Evolutionary conservation across 2,113 vertebrate genomes (phyloP), one percentile per base, ranked within the genome.

Genomic region (Balaenoptera acutorostrata): DNA sequence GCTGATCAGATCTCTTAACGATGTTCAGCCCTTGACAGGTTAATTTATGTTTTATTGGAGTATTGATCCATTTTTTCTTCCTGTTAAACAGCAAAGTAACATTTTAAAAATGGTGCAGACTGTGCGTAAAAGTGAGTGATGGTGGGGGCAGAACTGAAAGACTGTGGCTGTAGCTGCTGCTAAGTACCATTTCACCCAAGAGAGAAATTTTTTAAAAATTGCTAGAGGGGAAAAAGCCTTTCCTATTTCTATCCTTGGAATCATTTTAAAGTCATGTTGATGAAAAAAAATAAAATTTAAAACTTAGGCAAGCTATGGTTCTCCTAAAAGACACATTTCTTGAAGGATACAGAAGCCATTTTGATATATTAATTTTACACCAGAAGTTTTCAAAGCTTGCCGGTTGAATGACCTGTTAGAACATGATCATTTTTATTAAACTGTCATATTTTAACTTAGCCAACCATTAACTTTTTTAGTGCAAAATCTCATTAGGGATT

Each of bases 361-460:
- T 68, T 93, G 90, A 46, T 41, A 18, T 72, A 85, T 95, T 86
- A 83, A 66, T 88, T 88, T 96, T 90, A 52, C 41, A 29, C 68
- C 10, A 46, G 46, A 88, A 61, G 8, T 71, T 75, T 81, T 85
- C 84, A 71, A 82, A 88, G n/a, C 44, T 81, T 72, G 13, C 64
- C 92, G 13, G 36, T 55, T 94, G 84, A 96, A 68, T 92, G 74
- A 92, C 66, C 63, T 95, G 80, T 90, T 94, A 41, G 46, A 93
- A 95, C n/a, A 75, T 72, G 69, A 92, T 59, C 61, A 23, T 93
- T 95, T 97, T 95, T 95, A 88, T 97, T 93, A 93, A 96, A 75
- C 29, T 94, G 44, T 94, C 94, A 66, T 71, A 90, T 95, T 94
- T 97, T 90, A 94, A 87, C n/a, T 90, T 93, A 31, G 66, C 69